Evolutionary conservation across 2,797 vertebrate species (phyloP).

Genomic region (Taenioides sp.): DNA sequence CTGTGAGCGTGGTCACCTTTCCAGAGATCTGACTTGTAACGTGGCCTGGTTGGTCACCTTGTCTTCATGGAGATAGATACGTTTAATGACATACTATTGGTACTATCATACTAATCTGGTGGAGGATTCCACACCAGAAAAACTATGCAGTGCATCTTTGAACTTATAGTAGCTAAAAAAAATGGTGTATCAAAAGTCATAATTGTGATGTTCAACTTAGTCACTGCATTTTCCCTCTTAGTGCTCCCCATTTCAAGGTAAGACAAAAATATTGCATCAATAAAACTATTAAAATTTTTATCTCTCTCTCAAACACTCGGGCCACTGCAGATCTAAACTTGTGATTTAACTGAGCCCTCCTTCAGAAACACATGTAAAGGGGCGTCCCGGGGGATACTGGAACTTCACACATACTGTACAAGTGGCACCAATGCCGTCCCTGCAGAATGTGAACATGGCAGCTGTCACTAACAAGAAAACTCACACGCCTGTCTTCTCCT

Average conservation of each 20-base stretch:
- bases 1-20: too few species aligned
- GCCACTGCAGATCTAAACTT: slow-evolving; percentile 62
- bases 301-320: slow-evolving; percentile 48
- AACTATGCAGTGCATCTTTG: not conserved
- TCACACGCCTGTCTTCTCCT: slow-evolving; percentile 70
- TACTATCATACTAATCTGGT: too few species aligned
- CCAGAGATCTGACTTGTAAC: too few species aligned
- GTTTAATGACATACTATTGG: too few species aligned
- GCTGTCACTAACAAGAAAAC: slow-evolving; percentile 80
- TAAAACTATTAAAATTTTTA: slow-evolving; percentile 29
- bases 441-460: slow-evolving; percentile 76
- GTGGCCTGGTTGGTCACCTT: too few species aligned
- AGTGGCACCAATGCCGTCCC: slow-evolving; percentile 66
- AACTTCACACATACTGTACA: slow-evolving; percentile 69
- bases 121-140: too few species aligned
- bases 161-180: not conserved
- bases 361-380: slow-evolving; percentile 68
- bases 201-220: not conserved
- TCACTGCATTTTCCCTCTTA: not conserved
- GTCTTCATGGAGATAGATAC: too few species aligned
- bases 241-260: not conserved
- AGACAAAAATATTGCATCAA: slow-evolving; percentile 46
- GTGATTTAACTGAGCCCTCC: slow-evolving; percentile 54
- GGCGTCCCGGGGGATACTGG: slow-evolving; percentile 61
- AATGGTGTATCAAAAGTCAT: not conserved